Evolutionary conservation across 23 tunicate species (phyloP).

Genomic region (Ascidia mentula): DNA sequence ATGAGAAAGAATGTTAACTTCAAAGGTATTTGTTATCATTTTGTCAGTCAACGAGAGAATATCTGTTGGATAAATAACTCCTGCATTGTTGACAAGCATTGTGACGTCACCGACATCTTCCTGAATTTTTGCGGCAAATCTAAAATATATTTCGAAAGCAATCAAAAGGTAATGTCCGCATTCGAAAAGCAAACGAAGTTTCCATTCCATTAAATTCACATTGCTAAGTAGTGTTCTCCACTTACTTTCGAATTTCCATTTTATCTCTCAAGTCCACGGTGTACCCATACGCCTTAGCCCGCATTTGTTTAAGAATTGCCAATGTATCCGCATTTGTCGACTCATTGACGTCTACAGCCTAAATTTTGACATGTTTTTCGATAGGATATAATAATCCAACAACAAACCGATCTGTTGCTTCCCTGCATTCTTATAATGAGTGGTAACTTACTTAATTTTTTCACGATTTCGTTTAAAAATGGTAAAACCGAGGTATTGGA

Average conservation of each 20-base stretch:
- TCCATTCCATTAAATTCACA: background rate
- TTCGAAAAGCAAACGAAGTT: too few species aligned
- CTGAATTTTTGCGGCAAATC: slow-evolving; percentile 37
- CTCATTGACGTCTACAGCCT: slow-evolving; percentile 59
- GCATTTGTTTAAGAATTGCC: slow-evolving; percentile 22
- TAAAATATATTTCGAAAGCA: too few species aligned
- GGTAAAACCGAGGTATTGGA: too few species aligned
- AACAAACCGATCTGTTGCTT: too few species aligned
- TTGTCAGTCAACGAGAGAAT: slow-evolving; percentile 42
- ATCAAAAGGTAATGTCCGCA: too few species aligned
- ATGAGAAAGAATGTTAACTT: slow-evolving; percentile 58
- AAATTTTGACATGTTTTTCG: too few species aligned
- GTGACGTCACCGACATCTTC: slow-evolving; percentile 71
- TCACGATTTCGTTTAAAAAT: too few species aligned
- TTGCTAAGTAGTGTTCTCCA: background rate
- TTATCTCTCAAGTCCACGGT: slow-evolving; percentile 38
- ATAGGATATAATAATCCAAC: too few species aligned
- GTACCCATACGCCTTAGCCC: slow-evolving; percentile 37
- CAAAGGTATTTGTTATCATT: slow-evolving; percentile 39
- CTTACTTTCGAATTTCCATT: slow-evolving; percentile 40
- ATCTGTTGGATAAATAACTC: slow-evolving; percentile 42
- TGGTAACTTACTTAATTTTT: too few species aligned
- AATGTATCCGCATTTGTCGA: slow-evolving; percentile 30
- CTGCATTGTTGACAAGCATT: slow-evolving; percentile 75
- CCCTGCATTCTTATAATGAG: too few species aligned